Evolutionary conservation across 2,113 vertebrate genomes (phyloP).

Genomic region (Aplodontia rufa): DNA sequence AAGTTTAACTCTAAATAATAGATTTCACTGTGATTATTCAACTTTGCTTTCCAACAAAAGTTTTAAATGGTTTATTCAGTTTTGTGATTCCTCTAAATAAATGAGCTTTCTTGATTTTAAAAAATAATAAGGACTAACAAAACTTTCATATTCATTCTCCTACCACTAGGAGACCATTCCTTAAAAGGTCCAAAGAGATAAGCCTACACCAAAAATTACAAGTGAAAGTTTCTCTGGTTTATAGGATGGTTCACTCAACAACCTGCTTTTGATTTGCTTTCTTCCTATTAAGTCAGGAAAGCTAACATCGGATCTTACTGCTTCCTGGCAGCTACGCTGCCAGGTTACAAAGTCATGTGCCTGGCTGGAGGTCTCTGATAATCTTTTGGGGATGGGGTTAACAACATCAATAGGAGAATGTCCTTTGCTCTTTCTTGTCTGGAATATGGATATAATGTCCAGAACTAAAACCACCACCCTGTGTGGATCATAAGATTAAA

Average conservation of each 20-base stretch:
- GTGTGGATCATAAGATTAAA: neutral
- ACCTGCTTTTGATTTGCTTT: neutral
- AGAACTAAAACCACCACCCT: neutral
- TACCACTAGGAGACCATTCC: neutral
- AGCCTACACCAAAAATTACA: neutral
- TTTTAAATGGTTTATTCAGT: slow-evolving; percentile 24
- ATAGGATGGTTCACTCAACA: neutral
- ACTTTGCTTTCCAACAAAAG: slow-evolving; percentile 57
- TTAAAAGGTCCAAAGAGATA: neutral
- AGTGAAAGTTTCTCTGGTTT: neutral
- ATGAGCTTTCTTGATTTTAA: neutral
- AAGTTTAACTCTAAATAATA: slow-evolving; percentile 28
- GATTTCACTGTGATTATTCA: slow-evolving; percentile 31
- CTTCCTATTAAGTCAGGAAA: neutral
- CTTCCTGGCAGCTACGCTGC: neutral
- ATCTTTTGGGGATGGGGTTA: neutral
- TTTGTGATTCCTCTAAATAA: slow-evolving; percentile 20
- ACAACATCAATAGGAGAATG: neutral
- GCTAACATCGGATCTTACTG: neutral
- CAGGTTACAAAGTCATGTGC: neutral
- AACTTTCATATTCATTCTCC: slow-evolving; percentile 7
- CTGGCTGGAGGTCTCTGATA: neutral
- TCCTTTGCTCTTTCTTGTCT: neutral
- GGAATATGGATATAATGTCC: neutral
- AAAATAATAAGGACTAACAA: neutral